These are phyloP conservation scores for Drosophila kanekoi DNA, from an alignment of 2,888 invertebrate species.

Conservation along the genomic window DNA sequence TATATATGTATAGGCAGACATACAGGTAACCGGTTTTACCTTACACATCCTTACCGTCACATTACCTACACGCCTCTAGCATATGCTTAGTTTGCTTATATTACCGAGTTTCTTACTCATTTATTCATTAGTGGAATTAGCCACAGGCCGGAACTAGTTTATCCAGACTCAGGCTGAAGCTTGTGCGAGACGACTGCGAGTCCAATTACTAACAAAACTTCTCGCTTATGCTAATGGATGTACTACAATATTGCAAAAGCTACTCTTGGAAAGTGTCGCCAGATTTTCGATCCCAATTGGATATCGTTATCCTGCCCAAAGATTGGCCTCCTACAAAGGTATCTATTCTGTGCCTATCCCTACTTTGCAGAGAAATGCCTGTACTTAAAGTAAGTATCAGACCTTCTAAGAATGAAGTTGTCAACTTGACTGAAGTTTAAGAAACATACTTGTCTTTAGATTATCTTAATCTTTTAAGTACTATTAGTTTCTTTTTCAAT, in stretches of 20 bases:
- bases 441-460: no score
- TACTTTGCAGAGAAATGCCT: no score
- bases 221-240: background rate
- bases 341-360: no score
- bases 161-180: background rate
- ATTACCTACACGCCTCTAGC: constrained; percentile 1
- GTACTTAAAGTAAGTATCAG: no score
- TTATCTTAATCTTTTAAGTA: no score
- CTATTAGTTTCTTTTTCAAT: no score
- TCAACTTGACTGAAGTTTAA: no score
- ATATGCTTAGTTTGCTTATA: constrained; percentile 9
- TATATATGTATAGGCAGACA: constrained; percentile 7
- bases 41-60: constrained; percentile 3
- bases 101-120: constrained; percentile 35
- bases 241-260: background rate
- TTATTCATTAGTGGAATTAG: constrained; percentile 55
- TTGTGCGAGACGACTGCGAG: background rate
- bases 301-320: no score
- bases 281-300: no score
- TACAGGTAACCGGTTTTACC: constrained; percentile 14
- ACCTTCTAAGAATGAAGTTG: no score
- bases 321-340: no score
- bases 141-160: constrained; percentile 6
- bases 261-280: background rate
- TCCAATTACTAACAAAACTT: background rate